Evolutionary conservation across 1,140 invertebrate species (phyloP).

Genomic region (Drosophila ercepeae): DNA sequence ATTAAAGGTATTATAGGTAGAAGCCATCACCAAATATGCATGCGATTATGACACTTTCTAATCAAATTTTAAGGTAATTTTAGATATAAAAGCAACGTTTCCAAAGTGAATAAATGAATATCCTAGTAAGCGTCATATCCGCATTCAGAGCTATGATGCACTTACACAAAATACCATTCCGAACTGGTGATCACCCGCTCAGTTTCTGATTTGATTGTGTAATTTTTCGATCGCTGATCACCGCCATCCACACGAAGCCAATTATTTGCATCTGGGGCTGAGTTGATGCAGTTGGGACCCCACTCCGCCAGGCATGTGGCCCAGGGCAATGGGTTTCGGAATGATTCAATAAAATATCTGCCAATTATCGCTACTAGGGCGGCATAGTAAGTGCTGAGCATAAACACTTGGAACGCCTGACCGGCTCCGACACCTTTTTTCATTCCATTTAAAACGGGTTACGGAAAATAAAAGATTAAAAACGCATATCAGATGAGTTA

Average conservation of each 20-base stretch:
- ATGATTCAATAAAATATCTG: constrained; percentile 88
- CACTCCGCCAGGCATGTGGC: constrained; percentile 86
- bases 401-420: constrained; percentile 89
- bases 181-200: constrained; percentile 85
- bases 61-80: background rate
- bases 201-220: constrained; percentile 8
- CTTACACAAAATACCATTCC: constrained; percentile 87
- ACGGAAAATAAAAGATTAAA: constrained; percentile 28
- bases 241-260: constrained; percentile 14
- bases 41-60: constrained; percentile 10
- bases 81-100: background rate
- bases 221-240: constrained; percentile 16
- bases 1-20: no score
- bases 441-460: constrained; percentile 22
- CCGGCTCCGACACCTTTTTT: constrained; percentile 89
- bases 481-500: constrained; percentile 28
- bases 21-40: constrained; percentile 5
- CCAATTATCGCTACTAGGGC: constrained; percentile 89
- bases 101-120: background rate
- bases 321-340: constrained; percentile 87
- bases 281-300: constrained; percentile 81
- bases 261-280: constrained; percentile 42
- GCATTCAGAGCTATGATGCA: no score
- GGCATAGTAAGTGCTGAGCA: constrained; percentile 89
- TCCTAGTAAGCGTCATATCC: constrained; percentile 4